phyloP scores from a whole-genome alignment of 2,888 invertebrate genomes.

The Ametastegia equiseti region DNA sequence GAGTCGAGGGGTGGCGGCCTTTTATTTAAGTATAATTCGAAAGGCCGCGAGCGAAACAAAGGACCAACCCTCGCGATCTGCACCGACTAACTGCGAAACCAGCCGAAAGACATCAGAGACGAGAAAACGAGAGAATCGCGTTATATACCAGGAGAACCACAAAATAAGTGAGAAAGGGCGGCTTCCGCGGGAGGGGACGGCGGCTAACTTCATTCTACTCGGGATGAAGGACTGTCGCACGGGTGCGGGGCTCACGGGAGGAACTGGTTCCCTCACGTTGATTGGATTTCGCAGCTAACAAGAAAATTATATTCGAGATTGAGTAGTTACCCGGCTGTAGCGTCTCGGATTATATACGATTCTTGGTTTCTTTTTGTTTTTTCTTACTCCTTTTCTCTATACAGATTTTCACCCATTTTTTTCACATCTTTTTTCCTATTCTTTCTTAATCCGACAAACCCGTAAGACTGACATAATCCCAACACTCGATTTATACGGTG shows the following conservation, averaged over 20 bases:
- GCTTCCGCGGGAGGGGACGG: slow-evolving; percentile 55
- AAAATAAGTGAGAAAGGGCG: slow-evolving; percentile 69
- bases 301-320: slow-evolving; percentile 75
- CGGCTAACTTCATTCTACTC: slow-evolving; percentile 36
- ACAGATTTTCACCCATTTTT: background rate
- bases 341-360: slow-evolving; percentile 6
- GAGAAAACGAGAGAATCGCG: slow-evolving; percentile 52
- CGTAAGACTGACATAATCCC: background rate
- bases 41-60: slow-evolving; percentile 54
- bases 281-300: slow-evolving; percentile 74
- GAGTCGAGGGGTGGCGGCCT: slow-evolving; percentile 50
- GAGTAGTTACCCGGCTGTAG: slow-evolving; percentile 65
- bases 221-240: slow-evolving; percentile 43
- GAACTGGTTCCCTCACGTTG: slow-evolving; percentile 59
- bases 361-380: background rate
- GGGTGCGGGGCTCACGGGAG: background rate
- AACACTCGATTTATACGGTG: background rate
- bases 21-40: slow-evolving; percentile 68
- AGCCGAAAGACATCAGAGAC: slow-evolving; percentile 48
- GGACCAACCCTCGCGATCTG: slow-evolving; percentile 61
- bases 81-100: slow-evolving; percentile 48
- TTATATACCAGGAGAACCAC: slow-evolving; percentile 54
- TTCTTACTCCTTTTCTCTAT: background rate
- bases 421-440: background rate
- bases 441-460: background rate